A percentile compares a stretch with the other conserved stretches of the same genome.
Conservation (phyloP, 2,888 invertebrate genomes). For the Calameuta idolon region DNA sequence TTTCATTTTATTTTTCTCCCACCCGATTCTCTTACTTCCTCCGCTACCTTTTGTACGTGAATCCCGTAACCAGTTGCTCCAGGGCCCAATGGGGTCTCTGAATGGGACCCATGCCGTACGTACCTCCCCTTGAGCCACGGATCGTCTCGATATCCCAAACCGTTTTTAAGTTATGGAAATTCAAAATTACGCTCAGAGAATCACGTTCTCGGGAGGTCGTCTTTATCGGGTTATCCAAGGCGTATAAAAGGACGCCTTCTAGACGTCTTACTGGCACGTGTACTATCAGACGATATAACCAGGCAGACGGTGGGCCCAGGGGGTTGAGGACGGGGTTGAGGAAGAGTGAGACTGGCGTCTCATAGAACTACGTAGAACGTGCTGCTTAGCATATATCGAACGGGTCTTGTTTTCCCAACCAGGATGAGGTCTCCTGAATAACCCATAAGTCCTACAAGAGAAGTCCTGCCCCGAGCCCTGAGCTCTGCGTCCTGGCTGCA, state of each 20-base stretch:
- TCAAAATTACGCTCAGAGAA: background rate
- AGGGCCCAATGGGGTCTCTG: background rate
- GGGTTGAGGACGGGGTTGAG: no score
- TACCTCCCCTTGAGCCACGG: background rate
- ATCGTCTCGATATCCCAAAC: background rate
- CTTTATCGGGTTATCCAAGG: background rate
- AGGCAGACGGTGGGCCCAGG: background rate
- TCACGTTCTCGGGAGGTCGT: background rate
- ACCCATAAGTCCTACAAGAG: constrained; percentile 54
- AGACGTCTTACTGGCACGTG: constrained; percentile 34
- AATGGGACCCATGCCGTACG: background rate
- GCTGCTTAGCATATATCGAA: constrained; percentile 59
- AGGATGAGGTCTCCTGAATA: constrained; percentile 52
- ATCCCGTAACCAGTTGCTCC: background rate
- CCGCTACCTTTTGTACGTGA: background rate
- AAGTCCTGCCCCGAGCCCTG: constrained; percentile 31
- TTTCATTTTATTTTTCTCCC: constrained; percentile 16
- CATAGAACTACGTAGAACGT: background rate
- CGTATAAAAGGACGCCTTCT: background rate
- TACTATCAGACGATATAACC: background rate
- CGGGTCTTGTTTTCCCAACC: constrained; percentile 36
- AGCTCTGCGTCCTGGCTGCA: background rate
- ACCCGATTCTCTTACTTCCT: background rate
- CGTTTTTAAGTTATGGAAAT: background rate
- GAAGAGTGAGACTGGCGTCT: background rate